These are phyloP conservation scores for Ceratotherium simum DNA, from an alignment of 2,113 vertebrate genomes.

Conservation along the genomic window DNA sequence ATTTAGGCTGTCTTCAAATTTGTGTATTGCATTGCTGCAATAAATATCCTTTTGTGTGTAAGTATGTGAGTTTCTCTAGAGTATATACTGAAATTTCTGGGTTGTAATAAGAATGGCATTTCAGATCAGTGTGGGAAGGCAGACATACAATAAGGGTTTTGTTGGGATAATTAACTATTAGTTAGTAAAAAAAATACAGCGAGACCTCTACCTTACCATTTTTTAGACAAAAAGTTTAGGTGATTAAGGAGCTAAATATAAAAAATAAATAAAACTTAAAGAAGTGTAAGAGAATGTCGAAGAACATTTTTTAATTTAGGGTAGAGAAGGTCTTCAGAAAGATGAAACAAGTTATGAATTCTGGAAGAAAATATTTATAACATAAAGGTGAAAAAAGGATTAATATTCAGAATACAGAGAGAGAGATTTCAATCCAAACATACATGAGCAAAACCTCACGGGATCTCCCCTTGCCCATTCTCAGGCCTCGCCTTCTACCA, in stretches of 20 bases:
- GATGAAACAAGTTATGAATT: not conserved
- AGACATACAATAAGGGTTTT: not conserved
- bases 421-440: not conserved
- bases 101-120: not conserved
- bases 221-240: not conserved
- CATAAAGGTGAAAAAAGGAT: not conserved
- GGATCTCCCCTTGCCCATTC: not conserved
- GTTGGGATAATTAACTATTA: not conserved
- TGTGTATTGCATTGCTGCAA: not conserved
- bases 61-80: not conserved
- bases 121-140: not conserved
- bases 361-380: not conserved
- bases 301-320: not conserved
- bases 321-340: not conserved
- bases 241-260: not conserved
- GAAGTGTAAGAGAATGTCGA: not conserved
- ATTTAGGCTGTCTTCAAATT: not conserved
- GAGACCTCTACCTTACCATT: not conserved
- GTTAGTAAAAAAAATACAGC: not conserved
- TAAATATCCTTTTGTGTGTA: not conserved
- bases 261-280: not conserved
- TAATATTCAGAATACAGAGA: not conserved
- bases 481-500: not conserved
- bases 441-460: not conserved
- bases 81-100: not conserved